Conservation (phyloP, 2,888 invertebrate genomes). For the Dryococelus australis region DNA sequence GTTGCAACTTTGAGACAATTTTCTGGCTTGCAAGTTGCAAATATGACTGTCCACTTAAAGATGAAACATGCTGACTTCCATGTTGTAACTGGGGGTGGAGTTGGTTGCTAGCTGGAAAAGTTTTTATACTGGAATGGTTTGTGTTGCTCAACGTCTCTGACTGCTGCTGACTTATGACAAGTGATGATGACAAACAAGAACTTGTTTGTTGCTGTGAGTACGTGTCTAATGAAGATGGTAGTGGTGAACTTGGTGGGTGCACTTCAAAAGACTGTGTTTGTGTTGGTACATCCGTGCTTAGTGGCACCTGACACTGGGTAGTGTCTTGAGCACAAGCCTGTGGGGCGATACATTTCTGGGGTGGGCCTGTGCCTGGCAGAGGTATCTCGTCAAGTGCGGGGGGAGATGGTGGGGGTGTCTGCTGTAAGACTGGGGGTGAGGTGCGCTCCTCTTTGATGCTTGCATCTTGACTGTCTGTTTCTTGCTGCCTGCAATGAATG, state of each 20-base stretch:
- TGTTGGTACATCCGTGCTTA: neutral
- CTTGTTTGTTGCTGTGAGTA: neutral
- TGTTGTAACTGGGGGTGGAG: neutral
- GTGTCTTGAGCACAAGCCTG: neutral
- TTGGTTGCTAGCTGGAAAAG: neutral
- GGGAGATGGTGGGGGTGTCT: constrained; percentile 7
- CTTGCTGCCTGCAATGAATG: neutral
- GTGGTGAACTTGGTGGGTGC: neutral
- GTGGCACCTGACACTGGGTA: neutral
- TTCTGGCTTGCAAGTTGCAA: neutral
- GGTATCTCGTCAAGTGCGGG: neutral
- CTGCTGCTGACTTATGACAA: neutral
- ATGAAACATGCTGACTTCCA: neutral
- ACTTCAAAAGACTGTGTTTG: neutral
- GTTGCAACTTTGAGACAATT: neutral
- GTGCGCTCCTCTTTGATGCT: neutral
- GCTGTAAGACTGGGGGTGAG: neutral
- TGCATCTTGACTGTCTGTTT: neutral
- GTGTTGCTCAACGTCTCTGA: neutral
- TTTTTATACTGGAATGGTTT: neutral
- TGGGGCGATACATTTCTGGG: neutral
- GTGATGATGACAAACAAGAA: neutral
- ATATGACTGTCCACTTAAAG: neutral
- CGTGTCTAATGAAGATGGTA: neutral
- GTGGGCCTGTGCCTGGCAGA: neutral